These are phyloP conservation scores for Cercopithecus neglectus DNA, from an alignment of 2,797 vertebrate species.

Conservation along the genomic window DNA sequence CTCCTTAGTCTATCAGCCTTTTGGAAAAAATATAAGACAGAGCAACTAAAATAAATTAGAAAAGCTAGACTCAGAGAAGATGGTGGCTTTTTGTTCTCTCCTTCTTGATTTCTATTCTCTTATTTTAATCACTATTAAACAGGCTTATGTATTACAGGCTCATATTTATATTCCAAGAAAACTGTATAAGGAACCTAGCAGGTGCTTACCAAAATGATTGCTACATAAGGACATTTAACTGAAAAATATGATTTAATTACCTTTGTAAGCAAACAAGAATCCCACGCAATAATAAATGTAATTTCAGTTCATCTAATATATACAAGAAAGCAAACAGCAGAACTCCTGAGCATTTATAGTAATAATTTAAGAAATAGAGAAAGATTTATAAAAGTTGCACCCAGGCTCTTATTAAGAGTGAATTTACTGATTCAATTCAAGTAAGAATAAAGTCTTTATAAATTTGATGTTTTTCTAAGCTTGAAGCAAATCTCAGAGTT, in stretches of 20 bases:
- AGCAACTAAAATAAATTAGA: neutral
- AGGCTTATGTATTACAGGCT: neutral
- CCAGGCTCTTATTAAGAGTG: neutral
- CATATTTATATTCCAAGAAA: slow-evolving; percentile 22
- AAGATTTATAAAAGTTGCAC: neutral
- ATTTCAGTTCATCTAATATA: neutral
- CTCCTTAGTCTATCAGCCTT: neutral
- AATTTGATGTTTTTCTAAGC: slow-evolving; percentile 40
- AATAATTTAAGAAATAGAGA: neutral
- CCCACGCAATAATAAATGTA: neutral
- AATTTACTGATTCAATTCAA: neutral
- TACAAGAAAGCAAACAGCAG: neutral
- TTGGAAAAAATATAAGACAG: neutral
- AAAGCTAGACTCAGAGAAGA: neutral
- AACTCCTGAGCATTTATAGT: neutral
- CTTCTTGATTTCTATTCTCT: slow-evolving; percentile 39
- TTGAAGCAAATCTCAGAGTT: neutral
- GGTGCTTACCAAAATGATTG: neutral
- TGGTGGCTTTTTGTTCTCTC: neutral
- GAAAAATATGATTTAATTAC: slow-evolving; percentile 20
- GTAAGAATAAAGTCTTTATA: neutral
- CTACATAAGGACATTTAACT: neutral
- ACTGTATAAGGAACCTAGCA: neutral
- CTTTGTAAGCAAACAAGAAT: slow-evolving; percentile 11
- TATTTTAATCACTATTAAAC: neutral